Base-by-base conservation (phyloP, 2,113 vertebrate genomes). In the Equus przewalskii region DNA sequence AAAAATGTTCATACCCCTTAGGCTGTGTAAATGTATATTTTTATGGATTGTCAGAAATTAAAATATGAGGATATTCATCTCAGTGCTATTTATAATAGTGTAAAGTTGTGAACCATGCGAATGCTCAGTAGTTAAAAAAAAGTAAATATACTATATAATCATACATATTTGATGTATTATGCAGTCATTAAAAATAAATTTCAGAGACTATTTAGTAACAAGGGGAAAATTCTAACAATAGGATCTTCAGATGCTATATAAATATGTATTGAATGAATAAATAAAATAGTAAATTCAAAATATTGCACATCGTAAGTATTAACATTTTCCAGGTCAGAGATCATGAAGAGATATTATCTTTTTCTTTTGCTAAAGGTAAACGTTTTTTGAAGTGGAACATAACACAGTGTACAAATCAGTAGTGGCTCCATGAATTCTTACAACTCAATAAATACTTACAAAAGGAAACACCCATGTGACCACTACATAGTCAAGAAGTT, bases 181-280 rank as follows among this genome's bases (percentile, higher is more conserved):
- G 3, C 2, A 96, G 73, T 64, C 79, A 96, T 95, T 92, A 94
- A 97, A 95, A 98, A 92, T 93, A 85, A 14, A 13, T 95, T 96
- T 83, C 49, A 80, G 82, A 96, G 64, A 96, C 79, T 87, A 95
- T 97, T 97, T 96, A 95, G 75, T 80, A 90, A 92, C 58, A 78
- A 81, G 33, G 19, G 6, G 73, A 69, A 93, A 90, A 82, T 51
- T 73, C 67, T 56, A 67, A 75, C n/a, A 60, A 64, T 92, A 41
- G 91, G 14, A 67, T 62, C 94, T 97, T 96, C n/a, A 88, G 49
- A 78, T 92, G 30, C 49, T 90, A 5, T 80, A 70, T 95, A 80
- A 87, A 76, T 91, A 58, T 56, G 15, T 90, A 86, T 84, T 92
- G 9, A 95, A 86, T 90, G 88, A 94, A 70, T 85, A 60, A 82